A percentile compares a stretch with the other conserved stretches of the same genome.
phyloP scores from a whole-genome alignment of 2,797 vertebrate genomes.

The Pitangus sulphuratus region DNA sequence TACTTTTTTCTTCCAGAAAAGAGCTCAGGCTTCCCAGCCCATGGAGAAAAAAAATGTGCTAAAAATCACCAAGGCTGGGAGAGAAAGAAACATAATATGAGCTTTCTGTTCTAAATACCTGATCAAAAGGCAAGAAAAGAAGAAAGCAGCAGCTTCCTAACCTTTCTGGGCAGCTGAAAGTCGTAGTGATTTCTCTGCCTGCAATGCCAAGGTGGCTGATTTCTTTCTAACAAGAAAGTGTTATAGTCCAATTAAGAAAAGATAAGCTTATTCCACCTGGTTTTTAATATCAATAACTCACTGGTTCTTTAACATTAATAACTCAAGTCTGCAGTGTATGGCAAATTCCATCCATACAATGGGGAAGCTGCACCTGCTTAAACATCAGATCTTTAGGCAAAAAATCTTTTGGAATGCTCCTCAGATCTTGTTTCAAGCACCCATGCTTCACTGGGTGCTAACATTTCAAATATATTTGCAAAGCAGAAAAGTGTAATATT shows the following conservation, averaged over 20 bases:
- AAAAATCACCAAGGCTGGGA: slow-evolving; percentile 35
- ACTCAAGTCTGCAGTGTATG: slow-evolving; percentile 24
- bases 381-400: slow-evolving; percentile 5
- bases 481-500: slow-evolving; percentile 51
- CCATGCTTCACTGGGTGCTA: neutral
- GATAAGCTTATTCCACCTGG: slow-evolving; percentile 56
- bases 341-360: neutral
- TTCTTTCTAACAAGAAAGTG: slow-evolving; percentile 64
- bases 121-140: neutral
- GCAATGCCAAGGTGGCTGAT: slow-evolving; percentile 31
- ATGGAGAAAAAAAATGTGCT: neutral
- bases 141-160: neutral
- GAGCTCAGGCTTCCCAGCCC: slow-evolving; percentile 26
- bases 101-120: slow-evolving; percentile 30
- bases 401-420: neutral
- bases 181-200: slow-evolving; percentile 30
- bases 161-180: slow-evolving; percentile 28
- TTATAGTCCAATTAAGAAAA: slow-evolving; percentile 68
- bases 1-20: slow-evolving; percentile 15
- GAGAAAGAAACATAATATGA: slow-evolving; percentile 26
- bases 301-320: slow-evolving; percentile 42
- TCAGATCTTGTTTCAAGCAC: neutral
- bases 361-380: neutral
- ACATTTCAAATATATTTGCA: slow-evolving; percentile 51
- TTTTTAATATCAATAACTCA: slow-evolving; percentile 46